Evolutionary conservation across 53 echinoderm and acorn worm genomes (phyloP).

Genomic region (Holothuria scabra): DNA sequence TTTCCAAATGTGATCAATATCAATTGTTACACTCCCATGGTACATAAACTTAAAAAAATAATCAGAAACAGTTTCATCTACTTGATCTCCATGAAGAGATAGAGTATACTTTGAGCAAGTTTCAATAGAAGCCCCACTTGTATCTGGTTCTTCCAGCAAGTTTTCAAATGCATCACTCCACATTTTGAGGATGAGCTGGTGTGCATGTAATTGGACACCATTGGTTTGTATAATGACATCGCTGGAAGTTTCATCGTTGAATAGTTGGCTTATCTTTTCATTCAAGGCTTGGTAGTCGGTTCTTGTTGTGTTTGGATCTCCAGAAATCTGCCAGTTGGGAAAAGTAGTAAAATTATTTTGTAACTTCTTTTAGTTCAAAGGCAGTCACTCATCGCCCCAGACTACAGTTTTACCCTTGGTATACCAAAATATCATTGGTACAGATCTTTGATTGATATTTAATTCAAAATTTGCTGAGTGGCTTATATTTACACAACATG

Average conservation of each 20-base stretch:
- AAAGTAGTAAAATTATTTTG: too few species aligned
- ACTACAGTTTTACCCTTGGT: too few species aligned
- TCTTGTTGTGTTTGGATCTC: too few species aligned
- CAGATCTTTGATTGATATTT: too few species aligned
- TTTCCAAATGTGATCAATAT: conserved; percentile 13
- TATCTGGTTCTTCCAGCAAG: not conserved
- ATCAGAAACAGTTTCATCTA: not conserved
- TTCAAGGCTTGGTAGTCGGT: too few species aligned
- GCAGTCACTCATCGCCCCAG: too few species aligned
- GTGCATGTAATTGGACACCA: not conserved
- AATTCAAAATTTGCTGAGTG: too few species aligned
- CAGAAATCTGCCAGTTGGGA: too few species aligned
- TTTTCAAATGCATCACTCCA: conserved; percentile 19
- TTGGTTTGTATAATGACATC: not conserved
- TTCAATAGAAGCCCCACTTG: not conserved
- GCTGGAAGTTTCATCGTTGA: not conserved
- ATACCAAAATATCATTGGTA: too few species aligned
- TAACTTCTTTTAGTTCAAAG: too few species aligned
- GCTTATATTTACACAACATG: too few species aligned
- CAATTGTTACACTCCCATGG: not conserved
- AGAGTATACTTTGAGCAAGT: not conserved
- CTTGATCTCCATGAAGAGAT: not conserved
- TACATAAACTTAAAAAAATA: conserved; percentile 23
- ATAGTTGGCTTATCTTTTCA: not conserved
- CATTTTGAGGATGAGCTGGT: conserved; percentile 1